Conservation (phyloP, 2,888 invertebrate genomes). For the Caenorhabditis doughertyi region DNA sequence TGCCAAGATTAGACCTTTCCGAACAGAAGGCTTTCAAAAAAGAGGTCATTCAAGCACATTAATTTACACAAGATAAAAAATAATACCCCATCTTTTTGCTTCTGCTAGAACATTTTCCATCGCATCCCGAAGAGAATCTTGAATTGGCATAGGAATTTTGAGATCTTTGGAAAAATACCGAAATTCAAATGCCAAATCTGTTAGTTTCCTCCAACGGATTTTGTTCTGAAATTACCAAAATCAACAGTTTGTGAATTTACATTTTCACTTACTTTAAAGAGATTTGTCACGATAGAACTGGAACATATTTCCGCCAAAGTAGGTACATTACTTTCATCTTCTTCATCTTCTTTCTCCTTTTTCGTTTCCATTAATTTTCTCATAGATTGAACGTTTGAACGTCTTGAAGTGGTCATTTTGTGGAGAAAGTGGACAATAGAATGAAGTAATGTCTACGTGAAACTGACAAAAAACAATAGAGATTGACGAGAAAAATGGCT, state of each 20-base stretch:
- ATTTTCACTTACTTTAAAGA: constrained; percentile 30
- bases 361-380: constrained; percentile 27
- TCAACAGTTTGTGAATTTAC: not conserved
- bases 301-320: constrained; percentile 44
- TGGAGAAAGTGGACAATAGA: constrained; percentile 1
- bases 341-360: constrained; percentile 2
- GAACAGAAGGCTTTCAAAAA: too few relatives aligned
- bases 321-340: constrained; percentile 19
- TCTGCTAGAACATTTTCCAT: constrained; percentile 62
- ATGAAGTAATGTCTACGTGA: not conserved
- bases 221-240: constrained; percentile 55
- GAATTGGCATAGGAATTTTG: constrained; percentile 54
- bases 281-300: constrained; percentile 26
- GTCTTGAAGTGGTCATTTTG: constrained; percentile 31
- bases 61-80: not conserved
- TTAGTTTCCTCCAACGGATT: constrained; percentile 71
- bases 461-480: constrained; percentile 43
- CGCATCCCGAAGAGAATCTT: constrained; percentile 33
- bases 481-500: constrained; percentile 13
- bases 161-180: constrained; percentile 53
- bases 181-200: constrained; percentile 67
- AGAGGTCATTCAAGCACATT: too few relatives aligned
- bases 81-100: constrained; percentile 67
- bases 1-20: too few relatives aligned
- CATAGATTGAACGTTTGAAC: constrained; percentile 34